Base-by-base conservation (phyloP, 2,888 invertebrate genomes). In the Lasioglossum lativentre region DNA sequence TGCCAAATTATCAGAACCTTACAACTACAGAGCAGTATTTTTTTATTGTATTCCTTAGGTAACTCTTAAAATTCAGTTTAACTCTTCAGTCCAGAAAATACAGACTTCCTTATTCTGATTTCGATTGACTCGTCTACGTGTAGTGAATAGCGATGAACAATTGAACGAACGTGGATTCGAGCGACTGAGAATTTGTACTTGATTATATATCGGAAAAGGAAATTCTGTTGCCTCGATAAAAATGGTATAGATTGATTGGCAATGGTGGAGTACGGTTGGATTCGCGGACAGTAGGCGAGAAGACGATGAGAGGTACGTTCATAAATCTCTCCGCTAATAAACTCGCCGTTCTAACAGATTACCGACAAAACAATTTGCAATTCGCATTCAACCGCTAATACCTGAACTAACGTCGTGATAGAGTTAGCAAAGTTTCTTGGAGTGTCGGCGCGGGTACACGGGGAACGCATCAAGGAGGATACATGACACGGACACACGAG, bases 371-470 rank as follows among this genome's bases (percentile, higher is more conserved):
- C 84, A 86, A 86, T 86, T 83, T 76, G 47, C 78, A 73, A 72
- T 45, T 83, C 45, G 80, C 76, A 76, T 78, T 83, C 77, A 80
- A 70, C 78, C 75, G 23, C 72, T 80, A 80, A 74, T 47, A 68
- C 71, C 40, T 52, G 66, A 52, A 80, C 72, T 79, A 75, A 72
- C 77, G 66, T 78, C 77, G 5, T 68, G 87, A 82, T 82, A 78
- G 81, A 80, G 79, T 87, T 87, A 86, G 75, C 59, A 80, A 87
- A 84, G 87, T 87, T 87, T 87, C 87, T 34, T 70, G 77, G 66
- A 82, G 76, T 79, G 84, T 68, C 73, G 74, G 19, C 76, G 77
- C 63, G 66, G 70, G 78, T 86, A 82, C 82, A 78, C 38, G 77
- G 76, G 40, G 77, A 74, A 75, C 73, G 45, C 73, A 74, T 77